phyloP scores from a whole-genome alignment of 2,113 vertebrate species.

The Genyomyrus donnyi region DNA sequence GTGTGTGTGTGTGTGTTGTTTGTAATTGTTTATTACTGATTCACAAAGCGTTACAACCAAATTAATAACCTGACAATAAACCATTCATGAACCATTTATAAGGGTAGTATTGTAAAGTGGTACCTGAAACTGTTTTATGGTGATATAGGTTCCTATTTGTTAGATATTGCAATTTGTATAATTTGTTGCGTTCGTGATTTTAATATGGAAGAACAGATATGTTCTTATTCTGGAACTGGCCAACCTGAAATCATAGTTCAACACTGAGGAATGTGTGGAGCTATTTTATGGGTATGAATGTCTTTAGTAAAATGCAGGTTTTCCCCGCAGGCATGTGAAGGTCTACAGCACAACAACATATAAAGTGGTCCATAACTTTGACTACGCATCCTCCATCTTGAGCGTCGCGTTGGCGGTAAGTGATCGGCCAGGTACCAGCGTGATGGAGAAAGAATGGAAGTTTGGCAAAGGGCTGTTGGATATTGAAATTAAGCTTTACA shows the following conservation, averaged over 20 bases:
- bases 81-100: background rate
- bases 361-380: conserved; percentile 92
- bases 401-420: conserved; percentile 88
- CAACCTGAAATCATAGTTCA: background rate
- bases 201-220: background rate
- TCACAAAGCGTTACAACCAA: background rate
- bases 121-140: background rate
- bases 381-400: conserved; percentile 83
- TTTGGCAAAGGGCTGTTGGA: background rate
- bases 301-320: background rate
- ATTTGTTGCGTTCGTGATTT: background rate
- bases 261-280: background rate
- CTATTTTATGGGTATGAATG: background rate
- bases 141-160: background rate
- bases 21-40: background rate
- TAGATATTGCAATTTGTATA: background rate
- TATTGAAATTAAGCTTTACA: background rate
- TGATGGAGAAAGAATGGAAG: background rate
- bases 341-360: conserved; percentile 89
- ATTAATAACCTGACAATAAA: background rate
- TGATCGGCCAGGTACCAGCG: conserved; percentile 20
- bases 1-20: background rate
- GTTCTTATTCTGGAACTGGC: background rate
- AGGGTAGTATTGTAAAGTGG: background rate
- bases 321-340: conserved; percentile 79